These are phyloP conservation scores for Herminia tarsipennalis DNA, from an alignment of 2,888 invertebrate species.

Conservation along the genomic window DNA sequence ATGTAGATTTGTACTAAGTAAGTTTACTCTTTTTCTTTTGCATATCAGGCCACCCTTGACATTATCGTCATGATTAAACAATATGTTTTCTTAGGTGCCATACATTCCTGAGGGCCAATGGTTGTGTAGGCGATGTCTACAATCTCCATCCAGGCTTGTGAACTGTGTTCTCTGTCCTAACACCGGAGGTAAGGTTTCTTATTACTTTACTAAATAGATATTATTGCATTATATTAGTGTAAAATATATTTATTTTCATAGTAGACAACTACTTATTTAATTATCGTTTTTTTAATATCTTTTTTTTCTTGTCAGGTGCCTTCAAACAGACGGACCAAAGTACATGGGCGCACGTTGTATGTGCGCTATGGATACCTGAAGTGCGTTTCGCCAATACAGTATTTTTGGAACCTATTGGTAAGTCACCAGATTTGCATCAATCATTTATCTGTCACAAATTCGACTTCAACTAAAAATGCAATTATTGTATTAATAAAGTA, in stretches of 20 bases:
- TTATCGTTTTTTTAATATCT: not conserved
- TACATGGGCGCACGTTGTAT: slow-evolving; percentile 99
- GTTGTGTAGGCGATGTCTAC: slow-evolving; percentile 97
- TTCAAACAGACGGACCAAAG: slow-evolving; percentile 99
- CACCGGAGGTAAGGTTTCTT: slow-evolving; percentile 88
- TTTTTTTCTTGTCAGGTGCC: slow-evolving; percentile 86
- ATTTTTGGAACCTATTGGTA: slow-evolving; percentile 97
- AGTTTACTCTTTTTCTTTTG: not conserved
- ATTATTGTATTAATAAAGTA: too few species aligned
- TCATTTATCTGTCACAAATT: too few species aligned
- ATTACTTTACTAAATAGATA: too few species aligned
- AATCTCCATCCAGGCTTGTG: slow-evolving; percentile 98
- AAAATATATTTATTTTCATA: not conserved
- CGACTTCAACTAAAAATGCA: too few species aligned
- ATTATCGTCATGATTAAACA: too few species aligned
- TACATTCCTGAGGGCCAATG: slow-evolving; percentile 99
- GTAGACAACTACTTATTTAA: not conserved
- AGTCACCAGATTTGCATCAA: too few species aligned
- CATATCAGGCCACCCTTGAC: not conserved
- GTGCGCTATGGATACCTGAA: slow-evolving; percentile 99
- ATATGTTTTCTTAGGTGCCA: slow-evolving; percentile 82
- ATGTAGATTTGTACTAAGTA: too few species aligned
- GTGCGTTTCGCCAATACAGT: slow-evolving; percentile 99
- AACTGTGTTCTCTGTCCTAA: slow-evolving; percentile 99
- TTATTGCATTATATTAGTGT: too few species aligned